Evolutionary conservation across 2,113 vertebrate genomes (phyloP), one percentile per base, ranked within the genome.

Genomic region (Gallinago undulata): DNA sequence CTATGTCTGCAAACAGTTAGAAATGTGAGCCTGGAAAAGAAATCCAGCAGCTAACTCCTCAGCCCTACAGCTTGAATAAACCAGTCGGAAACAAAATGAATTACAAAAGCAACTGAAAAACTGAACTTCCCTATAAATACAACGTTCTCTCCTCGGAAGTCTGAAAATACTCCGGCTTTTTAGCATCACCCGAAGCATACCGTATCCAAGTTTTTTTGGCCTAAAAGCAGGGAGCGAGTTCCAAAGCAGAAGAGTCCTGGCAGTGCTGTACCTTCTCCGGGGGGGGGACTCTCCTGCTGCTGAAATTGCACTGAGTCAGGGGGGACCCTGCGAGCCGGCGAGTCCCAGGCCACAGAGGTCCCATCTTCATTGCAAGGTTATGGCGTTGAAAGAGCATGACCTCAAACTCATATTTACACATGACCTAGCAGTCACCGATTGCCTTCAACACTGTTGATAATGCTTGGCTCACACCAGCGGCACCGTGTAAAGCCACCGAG

Each of bases 1-100:
- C 57, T 66, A 0, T 19, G 88, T 62, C 92, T 92, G 73, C 62
- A 72, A 93, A 87, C 88, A 82, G 83, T 82, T 90, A 76, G 83
- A 95, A 78, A 92, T 47, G 25, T 31, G 74, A 94, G 69, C 73
- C 80, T 87, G 86, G 86, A 92, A 88, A 81, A 81, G 90, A 96
- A 91, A 93, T 50, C 77, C 53, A 84, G 87, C 73, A 35, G 47
- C 72, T 59, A 83, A 84, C 64, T 86, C 75, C 37, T 87, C 68
- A 89, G 19, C 69, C 45, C 37, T 62, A 19, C 39, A 57, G 57
- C 89, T 62, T 53, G 69, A 84, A 84, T 82, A 93, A 91, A 81
- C 57, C 73, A 56, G 21, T 45, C 1, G 7, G n/a, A 82, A 95
- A 47, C 57, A 87, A 75, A 75, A 91, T 13, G 2, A 72, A 84